Percentiles rank a stretch among this genome's conserved stretches.
phyloP scores from a whole-genome alignment of 2,888 invertebrate species.

The Zygothrica quintamaculata region DNA sequence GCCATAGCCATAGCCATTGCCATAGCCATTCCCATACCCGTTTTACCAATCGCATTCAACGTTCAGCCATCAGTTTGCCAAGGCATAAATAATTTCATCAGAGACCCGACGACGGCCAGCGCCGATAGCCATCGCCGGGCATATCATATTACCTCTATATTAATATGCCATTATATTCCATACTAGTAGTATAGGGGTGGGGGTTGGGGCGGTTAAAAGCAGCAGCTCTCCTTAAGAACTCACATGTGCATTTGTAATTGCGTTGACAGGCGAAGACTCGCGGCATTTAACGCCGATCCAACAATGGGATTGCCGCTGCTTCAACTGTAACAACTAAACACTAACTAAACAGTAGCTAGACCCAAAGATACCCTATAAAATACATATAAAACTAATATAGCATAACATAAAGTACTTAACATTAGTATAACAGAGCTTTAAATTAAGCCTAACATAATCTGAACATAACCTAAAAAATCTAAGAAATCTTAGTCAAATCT shows the following conservation, averaged over 20 bases:
- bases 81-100: slow-evolving; percentile 77
- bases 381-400: no score
- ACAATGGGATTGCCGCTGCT: slow-evolving; percentile 27
- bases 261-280: slow-evolving; percentile 69
- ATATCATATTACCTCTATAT: slow-evolving; percentile 77
- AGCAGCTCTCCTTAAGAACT: slow-evolving; percentile 23
- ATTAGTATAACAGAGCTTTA: no score
- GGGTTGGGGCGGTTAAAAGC: slow-evolving; percentile 7
- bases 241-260: slow-evolving; percentile 69
- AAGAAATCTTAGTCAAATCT: no score
- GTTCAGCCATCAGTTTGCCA: slow-evolving; percentile 34
- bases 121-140: slow-evolving; percentile 67
- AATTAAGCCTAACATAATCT: no score
- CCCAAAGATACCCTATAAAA: not conserved
- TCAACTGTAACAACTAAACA: not conserved
- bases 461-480: no score
- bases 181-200: no score
- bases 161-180: slow-evolving; percentile 79
- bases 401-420: no score
- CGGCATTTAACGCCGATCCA: slow-evolving; percentile 59
- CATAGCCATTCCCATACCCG: no score
- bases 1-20: no score
- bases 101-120: slow-evolving; percentile 65
- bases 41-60: not conserved
- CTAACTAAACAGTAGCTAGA: slow-evolving; percentile 4